Conservation (phyloP, 1,140 invertebrate genomes). For the Mizuhopecten yessoensis region DNA sequence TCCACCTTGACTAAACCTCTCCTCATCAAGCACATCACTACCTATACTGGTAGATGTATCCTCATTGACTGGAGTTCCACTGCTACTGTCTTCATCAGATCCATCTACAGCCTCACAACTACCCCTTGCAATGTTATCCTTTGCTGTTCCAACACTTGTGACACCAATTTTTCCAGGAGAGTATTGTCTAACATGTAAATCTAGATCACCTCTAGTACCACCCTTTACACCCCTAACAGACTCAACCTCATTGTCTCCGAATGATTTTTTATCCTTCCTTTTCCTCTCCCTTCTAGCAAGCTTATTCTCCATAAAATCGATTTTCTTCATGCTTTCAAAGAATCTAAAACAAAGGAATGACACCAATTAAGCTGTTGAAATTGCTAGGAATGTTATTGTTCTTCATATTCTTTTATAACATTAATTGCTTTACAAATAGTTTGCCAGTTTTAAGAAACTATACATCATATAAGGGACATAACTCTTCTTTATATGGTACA, state of each 20-base stretch:
- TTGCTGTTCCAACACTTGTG: neutral
- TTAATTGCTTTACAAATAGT: no score
- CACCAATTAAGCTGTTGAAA: neutral
- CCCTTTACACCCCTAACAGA: neutral
- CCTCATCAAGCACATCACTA: neutral
- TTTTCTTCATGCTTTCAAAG: constrained; percentile 47
- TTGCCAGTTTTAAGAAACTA: no score
- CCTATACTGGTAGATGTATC: neutral
- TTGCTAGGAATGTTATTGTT: no score
- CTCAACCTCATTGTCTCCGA: neutral
- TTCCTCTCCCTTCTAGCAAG: neutral
- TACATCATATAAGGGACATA: no score
- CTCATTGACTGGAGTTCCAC: neutral
- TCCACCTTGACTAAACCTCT: neutral
- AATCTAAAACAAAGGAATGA: constrained; percentile 43
- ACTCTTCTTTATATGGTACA: no score
- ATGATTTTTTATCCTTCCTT: neutral
- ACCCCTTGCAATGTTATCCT: neutral
- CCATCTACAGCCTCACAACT: neutral
- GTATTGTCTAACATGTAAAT: neutral
- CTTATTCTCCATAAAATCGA: neutral
- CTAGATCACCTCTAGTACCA: neutral
- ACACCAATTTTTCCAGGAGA: no score
- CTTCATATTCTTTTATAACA: no score
- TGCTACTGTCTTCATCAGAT: neutral